Evolutionary conservation across 2,888 invertebrate genomes (phyloP), one percentile per base, ranked within the genome.

Genomic region (Zhuqinia jingwanae): DNA sequence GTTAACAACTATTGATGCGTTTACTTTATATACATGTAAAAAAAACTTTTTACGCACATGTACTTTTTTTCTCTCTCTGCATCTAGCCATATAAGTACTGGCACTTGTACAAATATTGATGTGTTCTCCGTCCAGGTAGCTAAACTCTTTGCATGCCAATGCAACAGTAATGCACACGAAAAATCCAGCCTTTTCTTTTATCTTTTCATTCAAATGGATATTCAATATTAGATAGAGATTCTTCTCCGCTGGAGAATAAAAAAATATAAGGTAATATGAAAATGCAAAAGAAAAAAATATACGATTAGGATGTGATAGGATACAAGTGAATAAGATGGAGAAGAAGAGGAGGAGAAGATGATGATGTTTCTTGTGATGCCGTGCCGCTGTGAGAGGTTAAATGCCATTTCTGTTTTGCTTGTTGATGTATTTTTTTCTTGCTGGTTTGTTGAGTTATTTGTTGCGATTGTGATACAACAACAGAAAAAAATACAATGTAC

Each of bases 51-150:
- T 53, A 63, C 58, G 76, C 75, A 83, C 25, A 73, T 65, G 36
- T 25, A 77, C 27, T 77, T 56, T 53, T 13, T 25, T 56, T 53
- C 11, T 25, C 27, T 47, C 58, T n/a, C 47, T 47, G 42, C 58
- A 22, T 60, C 25, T 50, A 68, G n/a, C 84, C 77, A 77, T 58
- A 84, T 77, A 77, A 58, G 53, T 83, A 50, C 42, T 75, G 17
- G 30, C 70, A 47, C 75, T 47, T 75, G 63, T 75, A 65, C 60
- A 73, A 70, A 70, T 81, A 73, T 81, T 81, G 73, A 81, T 81
- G 81, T 30, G 42, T 70, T 75, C 73, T 53, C 76, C 58, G 77
- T 77, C 84, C 84, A 84, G 84, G 68, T 77, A 84, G 84, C 47
- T n/a, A 65, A 45, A 25, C 53, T 20, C 42, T 63, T 76, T 76